Base-by-base conservation (phyloP, 2,113 vertebrate species). In the Python bivittatus region DNA sequence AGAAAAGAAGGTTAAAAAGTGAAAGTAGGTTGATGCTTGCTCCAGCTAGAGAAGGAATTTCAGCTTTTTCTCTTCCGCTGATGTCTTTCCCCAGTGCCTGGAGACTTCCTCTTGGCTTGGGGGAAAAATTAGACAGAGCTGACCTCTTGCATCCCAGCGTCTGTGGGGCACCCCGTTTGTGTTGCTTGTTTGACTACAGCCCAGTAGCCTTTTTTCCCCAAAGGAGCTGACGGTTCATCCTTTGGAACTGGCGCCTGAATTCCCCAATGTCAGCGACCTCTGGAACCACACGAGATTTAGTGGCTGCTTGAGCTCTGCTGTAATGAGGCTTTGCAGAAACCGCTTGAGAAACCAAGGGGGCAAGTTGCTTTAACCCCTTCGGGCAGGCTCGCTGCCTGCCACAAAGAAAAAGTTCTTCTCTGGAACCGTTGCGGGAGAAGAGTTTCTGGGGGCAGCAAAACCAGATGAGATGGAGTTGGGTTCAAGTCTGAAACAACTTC, bases 241-340 rank as follows among this genome's bases (percentile, higher is more conserved):
- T 96, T 25, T 22, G 93, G 90, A 95, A 90, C 95, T 94, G 98
- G 97, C 97, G 96, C 97, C 97, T 92, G 94, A 0, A 93, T 96
- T 96, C 95, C 97, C 95, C 95, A 95, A 92, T 93, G 48, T 58
- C 95, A 93, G 94, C 95, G 97, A 98, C 98, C 97, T 98, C 97
- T 95, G 95, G 68, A 96, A 97, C 97, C 96, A 96, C 96, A 94
- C 93, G 93, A 97, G 96, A 97, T 97, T 98, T 98, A 96, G 96
- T 93, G 97, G 96, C 97, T 90, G 15, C 97, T 95, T 95, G 95
- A 97, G 95, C 96, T 96, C 95, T 92, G 96, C 95, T 89, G 92
- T 97, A 98, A 98, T 96, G 96, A 98, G 97, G 95, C 96, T 97
- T 97, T 95, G 96, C 93, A 92, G 86, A 96, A 97, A 97, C 97